Conservation (phyloP, 1,140 invertebrate species). For the Drosophila parabipectinata region DNA sequence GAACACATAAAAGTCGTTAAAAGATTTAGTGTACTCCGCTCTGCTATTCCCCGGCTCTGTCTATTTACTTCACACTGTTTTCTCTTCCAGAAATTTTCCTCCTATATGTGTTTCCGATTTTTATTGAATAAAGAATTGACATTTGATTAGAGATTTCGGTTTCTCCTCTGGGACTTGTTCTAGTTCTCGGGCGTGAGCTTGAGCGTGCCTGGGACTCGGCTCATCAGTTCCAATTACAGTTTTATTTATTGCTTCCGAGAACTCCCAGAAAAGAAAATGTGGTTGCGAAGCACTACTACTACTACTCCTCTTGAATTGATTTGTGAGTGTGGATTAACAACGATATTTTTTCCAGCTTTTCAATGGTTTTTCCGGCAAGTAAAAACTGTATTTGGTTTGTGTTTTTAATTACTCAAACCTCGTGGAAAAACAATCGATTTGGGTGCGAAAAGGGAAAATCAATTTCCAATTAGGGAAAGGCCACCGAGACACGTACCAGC, state of each 20-base stretch:
- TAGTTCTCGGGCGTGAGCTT: constrained; percentile 27
- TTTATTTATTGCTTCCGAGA: constrained; percentile 74
- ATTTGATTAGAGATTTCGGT: constrained; percentile 77
- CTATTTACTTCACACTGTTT: constrained; percentile 30
- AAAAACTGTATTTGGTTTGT: constrained; percentile 17
- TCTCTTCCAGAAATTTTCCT: constrained; percentile 15
- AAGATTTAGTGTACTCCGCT: constrained; percentile 63
- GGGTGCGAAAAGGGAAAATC: constrained; percentile 27
- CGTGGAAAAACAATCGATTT: constrained; percentile 45
- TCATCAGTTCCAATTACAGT: constrained; percentile 79
- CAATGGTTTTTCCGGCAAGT: not conserved
- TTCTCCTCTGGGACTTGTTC: constrained; percentile 31
- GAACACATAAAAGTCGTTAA: constrained; percentile 66
- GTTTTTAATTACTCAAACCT: constrained; percentile 76
- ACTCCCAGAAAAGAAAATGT: constrained; percentile 39
- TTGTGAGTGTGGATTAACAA: constrained; percentile 60
- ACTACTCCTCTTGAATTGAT: constrained; percentile 56
- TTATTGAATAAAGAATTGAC: constrained; percentile 79
- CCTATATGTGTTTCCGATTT: constrained; percentile 56
- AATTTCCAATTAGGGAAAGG: constrained; percentile 61
- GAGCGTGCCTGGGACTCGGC: constrained; percentile 39
- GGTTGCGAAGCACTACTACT: not conserved
- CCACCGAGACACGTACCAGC: constrained; percentile 62
- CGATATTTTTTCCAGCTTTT: not conserved
- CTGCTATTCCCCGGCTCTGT: constrained; percentile 32